Base-by-base conservation (phyloP, 2,888 invertebrate genomes). In the Eristalis arbustorum region DNA sequence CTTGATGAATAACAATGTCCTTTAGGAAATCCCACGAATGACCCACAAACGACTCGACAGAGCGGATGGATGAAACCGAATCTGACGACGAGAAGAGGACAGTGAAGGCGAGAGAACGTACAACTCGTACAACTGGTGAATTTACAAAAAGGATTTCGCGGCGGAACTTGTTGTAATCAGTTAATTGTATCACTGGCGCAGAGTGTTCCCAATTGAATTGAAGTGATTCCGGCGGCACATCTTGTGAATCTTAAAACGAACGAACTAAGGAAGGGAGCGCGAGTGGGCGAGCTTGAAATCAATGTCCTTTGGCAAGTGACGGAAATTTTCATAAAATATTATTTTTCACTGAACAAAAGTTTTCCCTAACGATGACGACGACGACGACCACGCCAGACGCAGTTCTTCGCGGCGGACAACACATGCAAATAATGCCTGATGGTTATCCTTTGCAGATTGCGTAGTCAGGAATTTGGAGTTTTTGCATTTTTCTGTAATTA, bases 161-260 rank as follows among this genome's bases (percentile, higher is more conserved):
- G 87, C 87, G 87, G 8, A 74, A 82, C 79, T 82, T 75, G 83
- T 83, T 75, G 83, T 83, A 87, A 87, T 87, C 87, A 87, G 87
- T 87, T 87, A 87, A 87, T 87, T 87, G 82, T 83, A 87, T 87
- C 78, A 76, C 49, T 49, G 71, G 78, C 77, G 18, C 87, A 82
- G 78, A 79, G 61, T 85, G 77, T 74, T 78, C 85, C 42, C 69
- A 85, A 85, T 81, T 85, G 81, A 85, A 81, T 81, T 73, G 68
- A 77, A 85, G 77, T 74, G 74, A 81, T 85, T 85, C 49, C 49
- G 62, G 67, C 62, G 72, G 76, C 40, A 82, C 69, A 78, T 78
- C 57, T 73, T 79, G 64, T 72, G 72, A 78, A 83, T 83, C 78
- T 78, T 74, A 62, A 42, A 63, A 72, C 18, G 49, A 0, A 1